phyloP scores from a whole-genome alignment of 2,888 invertebrate genomes.

The Coleophora flavipennella region DNA sequence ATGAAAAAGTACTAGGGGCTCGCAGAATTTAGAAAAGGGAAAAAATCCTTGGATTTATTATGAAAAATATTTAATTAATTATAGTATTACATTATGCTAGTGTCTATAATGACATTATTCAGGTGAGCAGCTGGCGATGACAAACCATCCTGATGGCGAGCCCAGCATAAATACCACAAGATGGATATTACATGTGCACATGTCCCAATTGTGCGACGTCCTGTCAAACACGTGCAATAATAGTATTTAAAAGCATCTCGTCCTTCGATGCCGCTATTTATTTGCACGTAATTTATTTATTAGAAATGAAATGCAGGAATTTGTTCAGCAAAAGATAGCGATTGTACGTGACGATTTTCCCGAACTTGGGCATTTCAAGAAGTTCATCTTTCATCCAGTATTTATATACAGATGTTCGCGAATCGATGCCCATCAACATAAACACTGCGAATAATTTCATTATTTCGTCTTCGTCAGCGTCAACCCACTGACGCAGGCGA shows the following conservation, averaged over 20 bases:
- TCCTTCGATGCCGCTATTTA: background rate
- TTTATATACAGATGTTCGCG: no score
- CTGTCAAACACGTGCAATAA: background rate
- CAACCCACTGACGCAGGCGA: no score
- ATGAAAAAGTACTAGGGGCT: conserved; percentile 1
- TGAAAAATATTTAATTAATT: background rate
- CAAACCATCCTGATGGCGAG: background rate
- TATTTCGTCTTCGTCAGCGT: no score
- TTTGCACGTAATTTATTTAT: background rate
- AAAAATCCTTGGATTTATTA: background rate
- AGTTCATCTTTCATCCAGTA: no score
- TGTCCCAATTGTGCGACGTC: background rate
- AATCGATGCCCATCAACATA: no score
- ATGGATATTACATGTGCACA: background rate
- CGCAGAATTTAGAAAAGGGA: background rate
- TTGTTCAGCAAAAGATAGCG: no score
- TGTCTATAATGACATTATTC: background rate
- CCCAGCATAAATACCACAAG: background rate
- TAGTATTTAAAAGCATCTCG: background rate
- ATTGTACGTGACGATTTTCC: no score
- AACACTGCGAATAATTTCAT: no score
- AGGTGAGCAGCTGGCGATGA: background rate
- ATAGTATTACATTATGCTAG: background rate
- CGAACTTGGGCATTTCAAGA: no score
- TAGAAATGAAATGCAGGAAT: no score